phyloP scores from a whole-genome alignment of 35 echinoderm and acorn worm species.

The Anneissia japonica region DNA sequence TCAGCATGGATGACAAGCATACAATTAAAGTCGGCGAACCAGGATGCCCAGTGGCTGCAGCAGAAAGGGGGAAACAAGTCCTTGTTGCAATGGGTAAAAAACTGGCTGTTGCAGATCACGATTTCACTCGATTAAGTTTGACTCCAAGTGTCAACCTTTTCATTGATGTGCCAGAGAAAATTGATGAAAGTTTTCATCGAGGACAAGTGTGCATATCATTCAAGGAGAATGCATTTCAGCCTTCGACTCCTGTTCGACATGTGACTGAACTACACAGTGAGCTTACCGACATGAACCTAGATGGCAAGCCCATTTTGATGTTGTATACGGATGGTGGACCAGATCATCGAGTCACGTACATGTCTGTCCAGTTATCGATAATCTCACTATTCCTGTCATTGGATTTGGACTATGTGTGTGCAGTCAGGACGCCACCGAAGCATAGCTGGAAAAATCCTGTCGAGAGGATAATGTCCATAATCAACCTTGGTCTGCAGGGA shows the following conservation, averaged over 20 bases:
- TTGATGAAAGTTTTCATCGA: not conserved
- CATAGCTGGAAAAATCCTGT: slow-evolving; percentile 25
- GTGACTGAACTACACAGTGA: not conserved
- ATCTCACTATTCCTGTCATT: not conserved
- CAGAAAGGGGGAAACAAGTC: slow-evolving; percentile 18
- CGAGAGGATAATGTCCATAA: slow-evolving; percentile 18
- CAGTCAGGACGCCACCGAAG: not conserved
- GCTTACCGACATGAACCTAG: not conserved
- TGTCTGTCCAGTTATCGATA: not conserved
- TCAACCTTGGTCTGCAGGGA: slow-evolving; percentile 12
- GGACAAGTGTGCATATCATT: not conserved
- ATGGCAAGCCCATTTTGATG: not conserved
- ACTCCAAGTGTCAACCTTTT: not conserved
- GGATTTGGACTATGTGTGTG: not conserved
- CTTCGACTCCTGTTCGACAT: not conserved
- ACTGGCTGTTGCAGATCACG: slow-evolving; percentile 12
- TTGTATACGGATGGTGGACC: slow-evolving; percentile 3
- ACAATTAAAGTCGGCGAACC: slow-evolving; percentile 20
- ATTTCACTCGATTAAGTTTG: not conserved
- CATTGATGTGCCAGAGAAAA: not conserved
- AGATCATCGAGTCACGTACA: slow-evolving; percentile 8
- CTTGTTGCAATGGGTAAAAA: not conserved
- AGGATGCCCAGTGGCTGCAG: slow-evolving; percentile 14
- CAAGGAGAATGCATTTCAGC: not conserved
- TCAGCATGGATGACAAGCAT: slow-evolving; percentile 31